phyloP scores from a whole-genome alignment of 1,140 invertebrate species.

The Marisa cornuarietis region DNA sequence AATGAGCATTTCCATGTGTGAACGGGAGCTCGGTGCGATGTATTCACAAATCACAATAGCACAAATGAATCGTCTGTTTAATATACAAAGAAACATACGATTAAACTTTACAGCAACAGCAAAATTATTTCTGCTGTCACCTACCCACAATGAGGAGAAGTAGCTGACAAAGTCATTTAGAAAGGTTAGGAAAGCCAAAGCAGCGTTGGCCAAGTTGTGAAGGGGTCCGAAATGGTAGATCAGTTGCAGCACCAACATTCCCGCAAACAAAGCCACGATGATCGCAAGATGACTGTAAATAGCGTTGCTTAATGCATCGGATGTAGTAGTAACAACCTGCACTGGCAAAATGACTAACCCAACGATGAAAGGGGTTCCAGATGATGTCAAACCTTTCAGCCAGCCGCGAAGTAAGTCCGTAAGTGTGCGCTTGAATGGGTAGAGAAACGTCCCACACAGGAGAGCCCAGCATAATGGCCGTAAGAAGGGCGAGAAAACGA shows the following conservation, averaged over 20 bases:
- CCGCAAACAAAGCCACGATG: constrained; percentile 48
- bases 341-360: constrained; percentile 80
- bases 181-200: constrained; percentile 48
- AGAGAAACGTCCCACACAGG: constrained; percentile 87
- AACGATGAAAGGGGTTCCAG: constrained; percentile 70
- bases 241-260: constrained; percentile 56
- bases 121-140: constrained; percentile 16
- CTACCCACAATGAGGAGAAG: constrained; percentile 63
- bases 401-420: constrained; percentile 77
- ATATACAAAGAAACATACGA: too few species aligned
- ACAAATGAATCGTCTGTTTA: too few species aligned
- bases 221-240: constrained; percentile 64
- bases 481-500: constrained; percentile 88
- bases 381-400: constrained; percentile 68
- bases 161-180: constrained; percentile 58
- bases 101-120: too few species aligned
- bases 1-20: too few species aligned
- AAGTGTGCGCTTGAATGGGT: constrained; percentile 85
- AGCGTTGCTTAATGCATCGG: constrained; percentile 75
- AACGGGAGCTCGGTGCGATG: too few species aligned
- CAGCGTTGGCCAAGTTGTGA: constrained; percentile 45
- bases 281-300: constrained; percentile 58
- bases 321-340: constrained; percentile 73
- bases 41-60: too few species aligned
- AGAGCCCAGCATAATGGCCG: constrained; percentile 93